A percentile compares a stretch with the other conserved stretches of the same genome.
These are phyloP conservation scores for Excalfactoria chinensis DNA, from an alignment of 2,113 vertebrate species.

Conservation along the genomic window DNA sequence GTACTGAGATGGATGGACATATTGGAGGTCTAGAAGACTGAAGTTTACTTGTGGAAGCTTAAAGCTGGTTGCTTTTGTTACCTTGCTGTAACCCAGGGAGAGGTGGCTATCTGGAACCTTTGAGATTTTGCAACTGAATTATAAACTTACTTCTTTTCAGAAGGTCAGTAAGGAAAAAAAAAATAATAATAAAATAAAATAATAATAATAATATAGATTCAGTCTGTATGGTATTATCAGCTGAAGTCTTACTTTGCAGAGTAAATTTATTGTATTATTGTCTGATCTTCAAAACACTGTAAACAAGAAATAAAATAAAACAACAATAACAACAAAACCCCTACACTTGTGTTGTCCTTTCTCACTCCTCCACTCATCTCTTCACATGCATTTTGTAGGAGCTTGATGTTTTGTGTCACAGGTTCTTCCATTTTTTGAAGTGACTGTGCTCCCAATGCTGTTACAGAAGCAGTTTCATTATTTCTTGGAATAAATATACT, in stretches of 20 bases:
- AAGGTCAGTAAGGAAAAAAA: background rate
- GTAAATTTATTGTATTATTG: background rate
- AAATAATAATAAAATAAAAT: accelerated
- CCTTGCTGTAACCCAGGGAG: background rate
- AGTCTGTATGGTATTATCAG: background rate
- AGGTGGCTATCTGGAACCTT: background rate
- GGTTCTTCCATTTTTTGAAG: background rate
- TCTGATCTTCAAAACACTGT: background rate
- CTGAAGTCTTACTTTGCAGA: background rate
- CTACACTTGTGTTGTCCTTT: background rate
- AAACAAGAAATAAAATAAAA: background rate
- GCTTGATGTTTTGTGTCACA: background rate
- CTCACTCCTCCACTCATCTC: background rate
- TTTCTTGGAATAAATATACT: background rate
- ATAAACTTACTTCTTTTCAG: accelerated
- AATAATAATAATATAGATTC: background rate
- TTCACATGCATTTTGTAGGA: background rate
- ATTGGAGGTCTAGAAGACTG: background rate
- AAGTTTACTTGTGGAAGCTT: background rate
- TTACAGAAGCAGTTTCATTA: background rate
- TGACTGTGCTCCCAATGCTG: background rate
- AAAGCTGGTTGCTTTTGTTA: background rate
- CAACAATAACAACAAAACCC: background rate
- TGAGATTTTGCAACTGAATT: background rate
- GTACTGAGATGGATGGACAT: background rate